Evolutionary conservation across 2,113 vertebrate species (phyloP).

Genomic region (Pangasianodon hypophthalmus): DNA sequence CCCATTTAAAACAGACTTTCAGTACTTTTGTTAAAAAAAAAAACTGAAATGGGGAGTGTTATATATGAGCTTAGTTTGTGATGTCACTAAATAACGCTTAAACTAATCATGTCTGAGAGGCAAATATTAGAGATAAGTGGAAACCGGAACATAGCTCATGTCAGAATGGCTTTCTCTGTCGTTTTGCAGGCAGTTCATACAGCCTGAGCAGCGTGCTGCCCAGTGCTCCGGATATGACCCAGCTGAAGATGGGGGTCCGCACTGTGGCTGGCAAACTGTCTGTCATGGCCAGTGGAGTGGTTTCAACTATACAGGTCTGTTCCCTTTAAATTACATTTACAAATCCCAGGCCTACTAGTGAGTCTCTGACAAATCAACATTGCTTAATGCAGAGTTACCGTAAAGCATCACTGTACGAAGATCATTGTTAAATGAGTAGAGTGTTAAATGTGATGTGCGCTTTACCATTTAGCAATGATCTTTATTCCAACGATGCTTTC

Average conservation of each 20-base stretch:
- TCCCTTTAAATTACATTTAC: not conserved
- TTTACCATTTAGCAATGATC: not conserved
- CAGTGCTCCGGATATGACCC: slow-evolving; percentile 87
- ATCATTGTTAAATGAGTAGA: not conserved
- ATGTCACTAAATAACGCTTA: not conserved
- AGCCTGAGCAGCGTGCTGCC: slow-evolving; percentile 84
- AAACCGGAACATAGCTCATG: not conserved
- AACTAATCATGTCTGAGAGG: not conserved
- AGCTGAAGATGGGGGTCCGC: slow-evolving; percentile 89
- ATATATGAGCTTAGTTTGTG: not conserved
- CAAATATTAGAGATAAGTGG: not conserved
- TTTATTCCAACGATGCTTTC: not conserved
- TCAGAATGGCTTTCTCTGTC: slow-evolving; percentile 52
- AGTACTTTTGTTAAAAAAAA: not conserved
- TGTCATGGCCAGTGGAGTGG: slow-evolving; percentile 92
- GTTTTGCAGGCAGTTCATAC: slow-evolving; percentile 72
- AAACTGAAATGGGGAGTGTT: not conserved
- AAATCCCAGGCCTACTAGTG: not conserved
- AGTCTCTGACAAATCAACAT: not conserved
- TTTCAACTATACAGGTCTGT: slow-evolving; percentile 91
- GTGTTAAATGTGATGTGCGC: not conserved
- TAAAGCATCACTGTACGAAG: not conserved
- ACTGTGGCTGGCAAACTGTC: slow-evolving; percentile 92
- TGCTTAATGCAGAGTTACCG: not conserved
- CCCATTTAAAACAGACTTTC: not conserved